Evolutionary conservation across 2,113 vertebrate species (phyloP), one percentile per base, ranked within the genome.

Genomic region (Gnathonemus longibarbis): DNA sequence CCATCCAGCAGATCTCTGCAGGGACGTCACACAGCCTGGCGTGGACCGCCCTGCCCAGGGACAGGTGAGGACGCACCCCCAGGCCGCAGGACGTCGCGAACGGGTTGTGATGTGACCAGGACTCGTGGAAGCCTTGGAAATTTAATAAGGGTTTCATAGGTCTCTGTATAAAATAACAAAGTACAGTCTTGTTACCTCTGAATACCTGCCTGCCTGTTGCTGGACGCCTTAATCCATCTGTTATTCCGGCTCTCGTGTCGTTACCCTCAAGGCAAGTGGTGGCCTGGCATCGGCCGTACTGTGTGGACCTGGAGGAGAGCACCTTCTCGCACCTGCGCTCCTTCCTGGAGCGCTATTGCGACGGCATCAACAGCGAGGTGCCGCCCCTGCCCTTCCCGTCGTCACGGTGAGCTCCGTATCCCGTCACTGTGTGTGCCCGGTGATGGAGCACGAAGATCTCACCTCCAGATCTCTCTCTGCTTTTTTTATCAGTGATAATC

Each of bases 261-360:
- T 93, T 88, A 88, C 6, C 31, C 50, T 7, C 5, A 91, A 96
- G 96, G 87, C 97, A 97, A 93, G 97, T 97, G 88, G 97, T 97
- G 83, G 97, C 97, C 21, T 97, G 97, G 97, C 96, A 97, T 90
- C 93, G 97, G 89, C 97, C 96, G 50, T 97, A 97, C 77, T 97
- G 97, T 9, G 97, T 97, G 0, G 97, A 97, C 91, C 96, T 97
- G 90, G 97, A 97, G 92, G 97, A 97, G 93, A 97, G 97, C 89
- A 97, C 97, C 70, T 97, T 97, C 91, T 97, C 96, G 0, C 97
- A 97, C 89, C 94, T 97, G 53, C 96, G 97, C 86, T 97, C 96
- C 89, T 97, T 97, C 92, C 96, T 97, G 4, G 97, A 97, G 91
- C 95, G 96, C 93, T 97, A 97, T 91, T 97, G 96, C 93, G 97